Percentiles rank a stretch among this genome's conserved stretches.
These are phyloP conservation scores for Ormyrus pomaceus DNA, from an alignment of 2,888 invertebrate species.

Conservation along the genomic window DNA sequence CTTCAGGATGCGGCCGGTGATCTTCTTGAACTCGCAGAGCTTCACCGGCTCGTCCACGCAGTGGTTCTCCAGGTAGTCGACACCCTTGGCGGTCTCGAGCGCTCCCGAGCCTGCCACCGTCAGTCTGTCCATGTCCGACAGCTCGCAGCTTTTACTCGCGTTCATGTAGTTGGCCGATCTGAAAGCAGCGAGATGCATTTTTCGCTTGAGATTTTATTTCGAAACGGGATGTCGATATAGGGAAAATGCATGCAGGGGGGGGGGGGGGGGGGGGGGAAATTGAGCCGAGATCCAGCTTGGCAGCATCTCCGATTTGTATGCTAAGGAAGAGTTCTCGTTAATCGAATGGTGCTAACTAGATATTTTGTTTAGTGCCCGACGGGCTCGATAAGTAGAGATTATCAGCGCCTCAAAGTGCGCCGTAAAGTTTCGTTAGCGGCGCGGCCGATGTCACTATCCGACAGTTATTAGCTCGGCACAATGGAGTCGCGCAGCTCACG, in stretches of 20 bases:
- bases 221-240: too few relatives aligned
- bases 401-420: not conserved
- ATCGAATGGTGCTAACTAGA: too few relatives aligned
- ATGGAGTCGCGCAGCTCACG: slow-evolving; percentile 15
- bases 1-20: slow-evolving; percentile 91
- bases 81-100: slow-evolving; percentile 80
- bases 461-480: slow-evolving; percentile 12
- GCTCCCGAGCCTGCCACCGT: slow-evolving; percentile 87
- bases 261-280: too few relatives aligned
- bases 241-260: too few relatives aligned
- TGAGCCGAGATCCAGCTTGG: too few relatives aligned
- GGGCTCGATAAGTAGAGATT: too few relatives aligned
- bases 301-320: too few relatives aligned
- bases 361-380: too few relatives aligned
- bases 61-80: slow-evolving; percentile 94
- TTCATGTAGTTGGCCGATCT: slow-evolving; percentile 95
- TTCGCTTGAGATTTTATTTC: too few relatives aligned
- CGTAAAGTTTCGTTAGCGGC: not conserved
- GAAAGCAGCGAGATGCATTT: slow-evolving; percentile 61
- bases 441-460: not conserved
- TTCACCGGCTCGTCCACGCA: slow-evolving; percentile 96
- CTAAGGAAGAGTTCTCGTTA: too few relatives aligned
- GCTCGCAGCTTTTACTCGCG: slow-evolving; percentile 89
- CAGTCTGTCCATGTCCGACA: slow-evolving; percentile 94
- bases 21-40: slow-evolving; percentile 94